Evolutionary conservation across 64 coral and sea anemone species (phyloP), one percentile per base, ranked within the genome.

Genomic region (Stichodactyla mertensii): DNA sequence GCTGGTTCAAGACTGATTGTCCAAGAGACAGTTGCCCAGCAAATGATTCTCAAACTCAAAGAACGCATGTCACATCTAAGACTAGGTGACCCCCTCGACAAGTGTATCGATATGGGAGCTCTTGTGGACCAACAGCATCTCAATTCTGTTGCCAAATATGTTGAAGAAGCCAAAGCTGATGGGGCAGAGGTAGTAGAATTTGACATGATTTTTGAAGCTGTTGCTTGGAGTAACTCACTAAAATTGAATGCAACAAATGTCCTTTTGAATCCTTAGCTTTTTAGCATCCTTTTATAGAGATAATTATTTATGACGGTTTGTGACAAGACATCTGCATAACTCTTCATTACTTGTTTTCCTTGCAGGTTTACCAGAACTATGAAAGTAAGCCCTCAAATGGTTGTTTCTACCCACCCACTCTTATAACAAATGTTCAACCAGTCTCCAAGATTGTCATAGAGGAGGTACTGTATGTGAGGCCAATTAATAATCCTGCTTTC

Each of bases 371-470:
- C 56, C 97, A 99, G 85, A 88, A 84, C 83, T 99, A 88, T 93
- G 97, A 90, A 4, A 77, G 88, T 6, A 92, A 92, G 54, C 93
- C 97, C 4, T 22, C 87, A 12, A 71, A 77, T 55, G 97, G 97
- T 4, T 99, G 93, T 16, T 99, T 91, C 78, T 99, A 95, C 69
- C 97, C 97, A 77, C 97, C 97, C 0, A 99, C 97, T 0, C 86
- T 99, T 2, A 82, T 99, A 57, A 95, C 97, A 0, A 99, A 99
- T 91, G 97, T 99, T 4, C 97, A 99, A 55, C 97, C 97, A 58
- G 97, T 95, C 5, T 99, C 97, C 10, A 94, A 92, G 82, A 95
- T 99, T 83, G 97, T 99, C 8, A 94, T 95, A 74, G 97, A 99
- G 78, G 97, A 99, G 93, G 95, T 98, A 66, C 78, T 89, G 77